phyloP scores from a whole-genome alignment of 2,797 vertebrate genomes.

The Neomorphus geoffroyi region DNA sequence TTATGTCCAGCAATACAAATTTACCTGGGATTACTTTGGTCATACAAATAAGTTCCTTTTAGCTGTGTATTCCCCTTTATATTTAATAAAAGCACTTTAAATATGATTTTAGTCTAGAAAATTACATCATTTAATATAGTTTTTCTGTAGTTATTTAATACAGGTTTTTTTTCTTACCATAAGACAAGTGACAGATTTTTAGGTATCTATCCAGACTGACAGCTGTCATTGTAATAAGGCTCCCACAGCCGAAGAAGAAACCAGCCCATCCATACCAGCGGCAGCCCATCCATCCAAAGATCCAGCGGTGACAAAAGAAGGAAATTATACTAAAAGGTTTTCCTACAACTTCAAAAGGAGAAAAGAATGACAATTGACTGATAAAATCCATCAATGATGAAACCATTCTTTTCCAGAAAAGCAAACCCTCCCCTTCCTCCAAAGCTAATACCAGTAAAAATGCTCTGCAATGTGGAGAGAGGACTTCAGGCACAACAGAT shows the following conservation, averaged over 20 bases:
- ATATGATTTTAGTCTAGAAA: neutral
- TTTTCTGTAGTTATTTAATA: neutral
- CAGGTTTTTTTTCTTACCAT: slow-evolving; percentile 79
- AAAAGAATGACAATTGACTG: neutral
- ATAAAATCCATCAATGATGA: neutral
- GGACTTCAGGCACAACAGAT: neutral
- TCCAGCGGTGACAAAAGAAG: slow-evolving; percentile 91
- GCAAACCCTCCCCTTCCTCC: neutral
- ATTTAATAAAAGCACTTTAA: neutral
- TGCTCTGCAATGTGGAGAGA: accelerated
- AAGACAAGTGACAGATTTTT: slow-evolving; percentile 93
- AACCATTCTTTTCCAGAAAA: neutral
- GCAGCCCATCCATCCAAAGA: slow-evolving; percentile 93
- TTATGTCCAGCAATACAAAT: neutral
- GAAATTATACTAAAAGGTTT: slow-evolving; percentile 92
- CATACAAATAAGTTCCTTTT: neutral
- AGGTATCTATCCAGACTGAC: slow-evolving; percentile 94
- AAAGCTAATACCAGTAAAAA: neutral
- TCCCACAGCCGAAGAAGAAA: slow-evolving; percentile 95
- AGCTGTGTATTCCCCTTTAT: neutral
- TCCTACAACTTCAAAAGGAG: slow-evolving; percentile 82
- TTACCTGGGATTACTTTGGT: neutral
- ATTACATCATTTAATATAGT: neutral
- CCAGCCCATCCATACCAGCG: slow-evolving; percentile 93
- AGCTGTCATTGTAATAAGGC: slow-evolving; percentile 93